These are phyloP conservation scores for Agrilus mali DNA, from an alignment of 2,888 invertebrate genomes.

Conservation along the genomic window DNA sequence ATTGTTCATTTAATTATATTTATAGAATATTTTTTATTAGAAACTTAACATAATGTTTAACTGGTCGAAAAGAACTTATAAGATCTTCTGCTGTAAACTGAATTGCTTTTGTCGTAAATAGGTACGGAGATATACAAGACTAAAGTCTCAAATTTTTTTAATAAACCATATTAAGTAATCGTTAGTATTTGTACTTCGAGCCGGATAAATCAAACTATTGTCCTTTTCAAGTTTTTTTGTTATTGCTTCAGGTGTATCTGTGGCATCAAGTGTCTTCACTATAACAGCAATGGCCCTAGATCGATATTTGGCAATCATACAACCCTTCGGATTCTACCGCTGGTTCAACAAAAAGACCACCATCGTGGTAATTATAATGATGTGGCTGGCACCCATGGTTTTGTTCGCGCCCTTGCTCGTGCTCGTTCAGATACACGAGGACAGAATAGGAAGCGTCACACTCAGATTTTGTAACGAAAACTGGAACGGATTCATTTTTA, in stretches of 20 bases:
- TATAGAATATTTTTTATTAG: too few species aligned
- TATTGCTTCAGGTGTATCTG: conserved; percentile 52
- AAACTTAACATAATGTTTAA: too few species aligned
- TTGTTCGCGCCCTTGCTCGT: conserved; percentile 56
- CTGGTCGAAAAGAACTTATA: too few species aligned
- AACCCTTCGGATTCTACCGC: conserved; percentile 58
- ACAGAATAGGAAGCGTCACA: conserved; percentile 6
- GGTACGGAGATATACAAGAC: too few species aligned
- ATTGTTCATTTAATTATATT: too few species aligned
- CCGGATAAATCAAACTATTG: too few species aligned
- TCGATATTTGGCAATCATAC: conserved; percentile 61
- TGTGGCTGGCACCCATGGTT: conserved; percentile 54
- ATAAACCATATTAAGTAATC: too few species aligned
- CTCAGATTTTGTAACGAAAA: conserved; percentile 44
- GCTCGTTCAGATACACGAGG: conserved; percentile 20
- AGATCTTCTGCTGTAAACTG: too few species aligned
- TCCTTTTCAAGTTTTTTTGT: background rate
- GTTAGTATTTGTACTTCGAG: too few species aligned
- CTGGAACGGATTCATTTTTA: conserved; percentile 42
- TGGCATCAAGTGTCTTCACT: conserved; percentile 66
- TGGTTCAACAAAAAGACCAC: conserved; percentile 57
- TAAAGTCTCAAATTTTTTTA: too few species aligned
- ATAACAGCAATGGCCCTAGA: conserved; percentile 70
- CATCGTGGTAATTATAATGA: conserved; percentile 43
- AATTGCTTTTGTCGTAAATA: too few species aligned